Conservation (phyloP, 2,797 vertebrate species). For the Oreochromis mossambicus region DNA sequence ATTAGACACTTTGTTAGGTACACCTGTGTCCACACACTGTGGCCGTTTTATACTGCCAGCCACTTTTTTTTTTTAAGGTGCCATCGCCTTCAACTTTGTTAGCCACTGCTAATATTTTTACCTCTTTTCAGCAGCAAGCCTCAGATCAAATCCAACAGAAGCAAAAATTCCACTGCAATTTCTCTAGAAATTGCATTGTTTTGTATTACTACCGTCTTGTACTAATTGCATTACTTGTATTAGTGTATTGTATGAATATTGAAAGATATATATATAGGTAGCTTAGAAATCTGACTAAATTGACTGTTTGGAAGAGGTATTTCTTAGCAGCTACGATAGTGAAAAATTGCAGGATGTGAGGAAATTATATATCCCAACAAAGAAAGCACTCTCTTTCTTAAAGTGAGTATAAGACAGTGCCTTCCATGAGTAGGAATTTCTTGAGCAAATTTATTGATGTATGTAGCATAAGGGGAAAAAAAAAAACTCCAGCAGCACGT, state of each 20-base stretch:
- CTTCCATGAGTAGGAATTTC: not conserved
- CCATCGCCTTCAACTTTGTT: not conserved
- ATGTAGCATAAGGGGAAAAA: not conserved
- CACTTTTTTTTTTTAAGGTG: not conserved
- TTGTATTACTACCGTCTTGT: rapidly evolving
- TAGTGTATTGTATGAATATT: not conserved
- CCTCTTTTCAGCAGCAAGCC: not conserved
- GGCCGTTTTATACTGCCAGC: not conserved
- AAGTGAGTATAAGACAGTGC: not conserved
- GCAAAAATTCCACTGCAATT: not conserved
- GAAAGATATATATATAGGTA: not conserved
- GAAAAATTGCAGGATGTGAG: not conserved
- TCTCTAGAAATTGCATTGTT: not conserved
- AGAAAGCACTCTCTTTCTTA: not conserved
- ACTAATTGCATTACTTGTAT: not conserved
- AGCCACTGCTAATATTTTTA: not conserved
- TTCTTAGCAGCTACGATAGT: not conserved
- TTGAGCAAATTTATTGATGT: not conserved
- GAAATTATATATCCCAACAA: not conserved
- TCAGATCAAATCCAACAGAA: not conserved
- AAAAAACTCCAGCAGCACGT: no score
- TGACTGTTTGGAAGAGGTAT: not conserved
- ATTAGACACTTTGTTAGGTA: no score
- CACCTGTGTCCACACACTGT: no score
- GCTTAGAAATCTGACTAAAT: not conserved